Evolutionary conservation across 2,113 vertebrate genomes (phyloP).

Genomic region (Amblyornis subalaris): DNA sequence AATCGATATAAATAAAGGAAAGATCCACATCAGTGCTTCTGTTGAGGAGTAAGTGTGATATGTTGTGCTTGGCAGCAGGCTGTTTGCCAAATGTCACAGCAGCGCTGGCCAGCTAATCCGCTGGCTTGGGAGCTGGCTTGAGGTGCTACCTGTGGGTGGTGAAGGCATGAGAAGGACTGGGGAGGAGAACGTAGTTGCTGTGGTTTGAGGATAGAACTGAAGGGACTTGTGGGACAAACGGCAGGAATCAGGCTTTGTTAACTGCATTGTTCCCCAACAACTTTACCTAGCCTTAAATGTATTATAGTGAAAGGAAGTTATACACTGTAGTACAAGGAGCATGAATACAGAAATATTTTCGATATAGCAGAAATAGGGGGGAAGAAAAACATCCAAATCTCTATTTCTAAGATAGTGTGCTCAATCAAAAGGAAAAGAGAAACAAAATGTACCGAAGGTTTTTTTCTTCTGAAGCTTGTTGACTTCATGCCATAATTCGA

Average conservation of each 20-base stretch:
- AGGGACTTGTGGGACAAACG: background rate
- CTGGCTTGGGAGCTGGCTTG: background rate
- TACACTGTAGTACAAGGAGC: background rate
- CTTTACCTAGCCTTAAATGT: background rate
- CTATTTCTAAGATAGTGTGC: background rate
- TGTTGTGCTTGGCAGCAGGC: background rate
- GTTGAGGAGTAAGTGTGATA: background rate
- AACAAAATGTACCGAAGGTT: background rate
- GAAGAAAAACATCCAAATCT: background rate
- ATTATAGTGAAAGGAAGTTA: background rate
- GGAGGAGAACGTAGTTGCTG: background rate
- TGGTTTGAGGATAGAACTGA: no score
- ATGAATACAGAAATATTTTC: background rate
- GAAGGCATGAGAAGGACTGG: background rate
- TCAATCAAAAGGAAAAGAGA: background rate
- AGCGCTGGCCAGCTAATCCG: background rate
- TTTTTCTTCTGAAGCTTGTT: background rate
- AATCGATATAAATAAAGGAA: background rate
- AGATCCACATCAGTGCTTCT: background rate
- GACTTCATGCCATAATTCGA: background rate
- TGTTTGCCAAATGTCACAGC: background rate
- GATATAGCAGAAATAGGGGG: fast-evolving
- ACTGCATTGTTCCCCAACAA: fast-evolving
- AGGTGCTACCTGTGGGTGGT: background rate
- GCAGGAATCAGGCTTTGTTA: background rate